These are phyloP conservation scores for Picathartes gymnocephalus DNA, from an alignment of 2,113 vertebrate species.

Conservation along the genomic window DNA sequence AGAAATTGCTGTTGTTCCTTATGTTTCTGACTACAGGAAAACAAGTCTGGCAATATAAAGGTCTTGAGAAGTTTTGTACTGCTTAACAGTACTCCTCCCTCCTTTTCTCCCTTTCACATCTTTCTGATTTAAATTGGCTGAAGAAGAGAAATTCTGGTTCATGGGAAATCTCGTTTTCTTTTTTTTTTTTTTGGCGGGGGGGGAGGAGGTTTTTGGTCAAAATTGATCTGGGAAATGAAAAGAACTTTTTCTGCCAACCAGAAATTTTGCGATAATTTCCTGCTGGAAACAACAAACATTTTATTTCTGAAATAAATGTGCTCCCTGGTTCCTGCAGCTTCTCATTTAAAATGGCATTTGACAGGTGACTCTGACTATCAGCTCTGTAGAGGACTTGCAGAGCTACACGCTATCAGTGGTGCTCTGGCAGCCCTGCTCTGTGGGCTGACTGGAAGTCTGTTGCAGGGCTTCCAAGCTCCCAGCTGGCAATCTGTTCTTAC, in stretches of 20 bases:
- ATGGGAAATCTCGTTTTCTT: background rate
- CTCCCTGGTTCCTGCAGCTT: background rate
- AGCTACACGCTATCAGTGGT: background rate
- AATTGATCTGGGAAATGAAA: background rate
- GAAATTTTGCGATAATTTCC: background rate
- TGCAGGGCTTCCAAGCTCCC: background rate
- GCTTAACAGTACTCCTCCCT: background rate
- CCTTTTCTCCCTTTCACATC: background rate
- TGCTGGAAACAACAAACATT: background rate
- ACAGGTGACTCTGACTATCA: conserved; percentile 8
- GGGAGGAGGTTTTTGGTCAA: background rate
- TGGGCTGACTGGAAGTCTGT: background rate
- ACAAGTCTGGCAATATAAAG: background rate
- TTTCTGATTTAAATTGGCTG: background rate
- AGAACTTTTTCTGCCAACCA: background rate
- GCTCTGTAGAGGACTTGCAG: background rate
- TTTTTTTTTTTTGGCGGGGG: background rate
- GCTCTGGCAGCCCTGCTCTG: background rate
- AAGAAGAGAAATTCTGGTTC: background rate
- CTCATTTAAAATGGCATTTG: conserved; percentile 26
- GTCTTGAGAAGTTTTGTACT: background rate
- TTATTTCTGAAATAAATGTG: background rate
- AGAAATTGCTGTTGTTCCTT: background rate
- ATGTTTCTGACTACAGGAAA: background rate
- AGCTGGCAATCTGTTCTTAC: background rate